These are phyloP conservation scores for Euschistus heros DNA, from an alignment of 1,140 invertebrate species.

Conservation along the genomic window DNA sequence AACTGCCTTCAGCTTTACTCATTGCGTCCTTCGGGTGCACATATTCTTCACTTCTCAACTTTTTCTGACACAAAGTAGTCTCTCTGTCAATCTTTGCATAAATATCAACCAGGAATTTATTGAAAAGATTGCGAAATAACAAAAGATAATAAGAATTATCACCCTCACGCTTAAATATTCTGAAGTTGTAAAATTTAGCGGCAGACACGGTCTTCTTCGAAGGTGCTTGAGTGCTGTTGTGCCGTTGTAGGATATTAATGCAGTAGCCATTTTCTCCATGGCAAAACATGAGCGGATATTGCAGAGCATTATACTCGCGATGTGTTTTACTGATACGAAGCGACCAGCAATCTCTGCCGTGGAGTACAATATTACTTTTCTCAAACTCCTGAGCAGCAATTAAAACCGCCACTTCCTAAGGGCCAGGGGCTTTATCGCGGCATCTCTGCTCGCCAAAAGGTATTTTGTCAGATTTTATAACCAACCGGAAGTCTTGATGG, in stretches of 20 bases:
- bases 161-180: constrained; percentile 31
- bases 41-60: constrained; percentile 39
- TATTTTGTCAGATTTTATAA: too few species aligned
- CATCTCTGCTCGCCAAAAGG: too few species aligned
- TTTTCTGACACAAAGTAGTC: constrained; percentile 34
- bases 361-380: too few species aligned
- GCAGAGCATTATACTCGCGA: too few species aligned
- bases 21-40: constrained; percentile 38
- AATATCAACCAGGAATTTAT: constrained; percentile 38
- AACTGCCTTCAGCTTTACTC: constrained; percentile 32
- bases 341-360: too few species aligned
- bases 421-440: too few species aligned
- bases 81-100: constrained; percentile 41
- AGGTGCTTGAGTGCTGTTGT: background rate
- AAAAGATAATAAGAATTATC: constrained; percentile 31
- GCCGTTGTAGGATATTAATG: constrained; percentile 24
- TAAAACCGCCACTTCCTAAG: too few species aligned
- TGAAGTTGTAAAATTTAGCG: constrained; percentile 32
- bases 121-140: constrained; percentile 32
- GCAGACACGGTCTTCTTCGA: constrained; percentile 30
- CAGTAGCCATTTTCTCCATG: constrained; percentile 31
- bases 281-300: constrained; percentile 41
- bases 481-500: too few species aligned
- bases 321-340: too few species aligned
- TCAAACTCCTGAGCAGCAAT: too few species aligned